phyloP scores from a whole-genome alignment of 2,797 vertebrate species.

The Capromys pilorides region DNA sequence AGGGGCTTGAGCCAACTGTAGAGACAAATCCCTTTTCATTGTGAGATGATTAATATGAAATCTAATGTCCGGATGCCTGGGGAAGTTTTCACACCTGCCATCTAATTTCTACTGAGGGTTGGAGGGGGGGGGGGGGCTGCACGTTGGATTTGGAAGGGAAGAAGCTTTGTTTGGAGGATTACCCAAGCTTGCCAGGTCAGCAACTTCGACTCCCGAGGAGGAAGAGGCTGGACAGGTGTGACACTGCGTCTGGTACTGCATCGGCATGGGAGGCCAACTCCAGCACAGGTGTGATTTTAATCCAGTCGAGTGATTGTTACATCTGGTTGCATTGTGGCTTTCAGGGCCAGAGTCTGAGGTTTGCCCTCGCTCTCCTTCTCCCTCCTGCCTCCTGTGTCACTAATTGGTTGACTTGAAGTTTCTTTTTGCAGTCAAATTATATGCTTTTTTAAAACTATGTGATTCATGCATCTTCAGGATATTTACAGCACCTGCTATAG shows the following conservation, averaged over 20 bases:
- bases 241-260: rapidly evolving
- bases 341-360: neutral
- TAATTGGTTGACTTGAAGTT: neutral
- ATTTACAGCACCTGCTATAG: neutral
- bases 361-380: too few relatives aligned
- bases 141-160: neutral
- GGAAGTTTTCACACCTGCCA: neutral
- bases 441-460: neutral
- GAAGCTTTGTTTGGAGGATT: neutral
- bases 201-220: neutral
- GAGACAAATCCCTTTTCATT: slow-evolving; percentile 55
- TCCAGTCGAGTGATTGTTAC: neutral
- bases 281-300: neutral
- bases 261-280: neutral
- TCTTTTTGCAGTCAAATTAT: neutral
- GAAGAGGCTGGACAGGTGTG: neutral
- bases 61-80: neutral
- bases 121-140: neutral
- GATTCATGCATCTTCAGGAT: neutral
- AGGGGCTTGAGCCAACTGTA: slow-evolving; percentile 11
- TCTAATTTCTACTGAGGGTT: neutral
- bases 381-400: neutral
- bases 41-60: slow-evolving; percentile 26
- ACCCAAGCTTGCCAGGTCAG: neutral
- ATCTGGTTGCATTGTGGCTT: neutral